Percentiles rank a stretch among this genome's conserved stretches.
Evolutionary conservation across 2,888 invertebrate species (phyloP).

Genomic region (Petrolisthes cinctipes): DNA sequence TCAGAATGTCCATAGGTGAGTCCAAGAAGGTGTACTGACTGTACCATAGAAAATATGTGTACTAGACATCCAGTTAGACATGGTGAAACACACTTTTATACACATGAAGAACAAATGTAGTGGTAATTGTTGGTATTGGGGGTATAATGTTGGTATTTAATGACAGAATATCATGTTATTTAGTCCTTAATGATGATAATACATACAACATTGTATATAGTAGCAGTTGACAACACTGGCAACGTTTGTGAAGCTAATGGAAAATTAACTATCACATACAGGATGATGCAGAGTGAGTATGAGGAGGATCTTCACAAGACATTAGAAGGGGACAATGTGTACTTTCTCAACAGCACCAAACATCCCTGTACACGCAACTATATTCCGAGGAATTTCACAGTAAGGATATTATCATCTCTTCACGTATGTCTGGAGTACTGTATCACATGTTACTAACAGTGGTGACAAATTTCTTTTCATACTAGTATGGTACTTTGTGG

Average conservation of each 20-base stretch:
- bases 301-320: constrained; percentile 38
- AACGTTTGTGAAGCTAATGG: too few species aligned
- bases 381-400: constrained; percentile 49
- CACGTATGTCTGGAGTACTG: too few species aligned
- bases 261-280: background rate
- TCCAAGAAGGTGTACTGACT: background rate
- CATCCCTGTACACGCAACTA: too few species aligned
- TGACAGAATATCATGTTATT: too few species aligned
- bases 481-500: too few species aligned
- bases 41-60: background rate
- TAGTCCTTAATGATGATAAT: too few species aligned
- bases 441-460: too few species aligned
- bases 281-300: constrained; percentile 29
- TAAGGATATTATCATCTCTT: constrained; percentile 1
- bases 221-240: too few species aligned
- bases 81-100: background rate
- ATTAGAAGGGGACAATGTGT: constrained; percentile 31
- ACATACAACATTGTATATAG: too few species aligned
- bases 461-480: too few species aligned
- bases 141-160: too few species aligned
- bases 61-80: background rate
- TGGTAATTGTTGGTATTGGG: background rate
- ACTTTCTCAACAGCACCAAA: constrained; percentile 30
- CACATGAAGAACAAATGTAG: background rate
- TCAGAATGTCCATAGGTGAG: constrained; percentile 25